Conservation (phyloP, 2,888 invertebrate genomes). For the Eristalis intricaria region DNA sequence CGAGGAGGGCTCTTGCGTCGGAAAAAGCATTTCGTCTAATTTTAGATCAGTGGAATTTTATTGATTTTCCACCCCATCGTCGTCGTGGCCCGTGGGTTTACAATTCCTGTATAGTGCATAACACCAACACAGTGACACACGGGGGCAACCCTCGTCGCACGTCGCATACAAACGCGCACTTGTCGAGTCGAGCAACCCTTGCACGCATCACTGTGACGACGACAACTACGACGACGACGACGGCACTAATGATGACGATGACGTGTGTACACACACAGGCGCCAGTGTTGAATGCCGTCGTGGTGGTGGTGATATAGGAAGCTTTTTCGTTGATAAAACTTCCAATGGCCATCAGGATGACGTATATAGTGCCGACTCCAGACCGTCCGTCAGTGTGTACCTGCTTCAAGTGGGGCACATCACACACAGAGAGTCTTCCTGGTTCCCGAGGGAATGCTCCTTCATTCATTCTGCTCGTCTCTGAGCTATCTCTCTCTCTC, state of each 20-base stretch:
- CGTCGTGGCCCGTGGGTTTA: constrained; percentile 14
- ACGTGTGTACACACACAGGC: background rate
- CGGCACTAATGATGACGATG: constrained; percentile 15
- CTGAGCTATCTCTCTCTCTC: background rate
- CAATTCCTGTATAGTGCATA: constrained; percentile 34
- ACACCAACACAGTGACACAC: constrained; percentile 38
- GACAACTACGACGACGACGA: background rate
- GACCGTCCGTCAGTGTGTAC: constrained; percentile 1
- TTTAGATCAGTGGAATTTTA: constrained; percentile 80
- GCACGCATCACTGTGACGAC: constrained; percentile 63
- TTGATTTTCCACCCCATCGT: constrained; percentile 51
- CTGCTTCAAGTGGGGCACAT: constrained; percentile 17
- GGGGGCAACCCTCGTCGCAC: constrained; percentile 14
- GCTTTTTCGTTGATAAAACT: constrained; percentile 71
- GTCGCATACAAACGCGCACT: constrained; percentile 5
- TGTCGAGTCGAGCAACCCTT: constrained; percentile 47
- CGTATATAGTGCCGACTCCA: constrained; percentile 34
- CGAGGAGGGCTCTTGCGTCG: constrained; percentile 37
- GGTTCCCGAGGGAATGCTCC: constrained; percentile 55
- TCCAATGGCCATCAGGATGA: constrained; percentile 68
- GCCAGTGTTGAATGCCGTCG: background rate
- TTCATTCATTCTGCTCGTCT: background rate
- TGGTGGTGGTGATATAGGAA: constrained; percentile 21
- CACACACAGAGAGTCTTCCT: constrained; percentile 25
- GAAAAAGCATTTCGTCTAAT: constrained; percentile 76